Evolutionary conservation across 1,140 invertebrate genomes (phyloP), one percentile per base, ranked within the genome.

Genomic region (Musca domestica): DNA sequence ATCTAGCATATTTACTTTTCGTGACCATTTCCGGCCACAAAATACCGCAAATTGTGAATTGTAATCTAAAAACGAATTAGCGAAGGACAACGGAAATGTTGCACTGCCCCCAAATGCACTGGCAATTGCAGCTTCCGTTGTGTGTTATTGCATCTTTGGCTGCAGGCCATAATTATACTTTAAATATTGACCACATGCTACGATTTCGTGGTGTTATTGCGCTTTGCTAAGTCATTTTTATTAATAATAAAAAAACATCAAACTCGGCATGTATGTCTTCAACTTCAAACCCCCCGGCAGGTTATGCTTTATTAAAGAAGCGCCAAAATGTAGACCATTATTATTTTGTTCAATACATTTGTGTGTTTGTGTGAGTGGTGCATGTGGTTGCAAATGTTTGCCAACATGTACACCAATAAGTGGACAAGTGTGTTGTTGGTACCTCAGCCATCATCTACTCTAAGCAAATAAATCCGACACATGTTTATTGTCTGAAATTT

Each of bases 101-200:
- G 47, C 63, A 23, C 48, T 34, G 52, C 67, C n/a, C n/a, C n/a
- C 63, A 61, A 56, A 7, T 41, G 51, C 49, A 64, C n/a, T 17
- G 23, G 63, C 63, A 64, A 64, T 48, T 64, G 63, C 63, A 64
- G 63, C 63, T 64, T 64, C 63, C 63, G 63, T 64, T 64, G 30
- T 46, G n/a, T 47, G 15, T 64, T 25, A 19, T 34, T 17, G 15
- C n/a, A 58, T n/a, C 15, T 58, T 25, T 58, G n/a, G 67, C 67
- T 56, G 15, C 19, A 61, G 67, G 67, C 67, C 52, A 64, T 68
- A 68, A 68, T 68, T 68, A 68, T 63, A 65, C 48, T 65, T 41
- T 56, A 68, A 68, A 68, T 68, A 51, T 68, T 68, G 63, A 68
- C 67, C 67, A 68, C 67, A 68, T 68, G 67, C 67, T 41, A 68